Conservation (phyloP, 37 sponge, comb jelly and placozoan genomes). For the Beroe ovata region DNA sequence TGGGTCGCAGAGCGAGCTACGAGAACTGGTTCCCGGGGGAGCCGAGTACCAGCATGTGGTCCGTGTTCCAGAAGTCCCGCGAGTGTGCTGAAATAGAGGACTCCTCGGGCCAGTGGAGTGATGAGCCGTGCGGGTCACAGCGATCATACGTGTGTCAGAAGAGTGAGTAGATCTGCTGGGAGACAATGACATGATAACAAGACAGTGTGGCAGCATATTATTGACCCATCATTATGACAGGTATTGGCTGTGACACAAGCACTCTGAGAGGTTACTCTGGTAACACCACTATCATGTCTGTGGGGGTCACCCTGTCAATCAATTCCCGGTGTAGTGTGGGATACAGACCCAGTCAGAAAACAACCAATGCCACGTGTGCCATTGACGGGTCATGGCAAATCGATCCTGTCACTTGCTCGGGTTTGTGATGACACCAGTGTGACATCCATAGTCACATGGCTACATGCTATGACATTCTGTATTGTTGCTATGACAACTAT, state of each 20-base stretch:
- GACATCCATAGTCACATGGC: background rate
- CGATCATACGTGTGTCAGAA: conserved; percentile 62
- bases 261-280: background rate
- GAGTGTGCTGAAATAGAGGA: conserved; percentile 65
- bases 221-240: too few species aligned
- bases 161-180: conserved; percentile 26
- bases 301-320: background rate
- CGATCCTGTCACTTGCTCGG: background rate
- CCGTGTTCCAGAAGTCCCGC: background rate
- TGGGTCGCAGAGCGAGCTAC: background rate
- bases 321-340: conserved; percentile 1
- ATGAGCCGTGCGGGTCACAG: conserved; percentile 20
- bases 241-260: background rate
- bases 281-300: background rate
- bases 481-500: background rate
- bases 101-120: conserved; percentile 51
- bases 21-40: conserved; percentile 59
- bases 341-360: conserved; percentile 1
- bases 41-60: conserved; percentile 13
- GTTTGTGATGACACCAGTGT: background rate
- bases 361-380: background rate
- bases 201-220: too few species aligned
- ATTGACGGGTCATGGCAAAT: background rate
- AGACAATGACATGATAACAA: too few species aligned
- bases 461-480: background rate